These are phyloP conservation scores for Alca torda DNA, from an alignment of 2,797 vertebrate genomes.

Conservation along the genomic window DNA sequence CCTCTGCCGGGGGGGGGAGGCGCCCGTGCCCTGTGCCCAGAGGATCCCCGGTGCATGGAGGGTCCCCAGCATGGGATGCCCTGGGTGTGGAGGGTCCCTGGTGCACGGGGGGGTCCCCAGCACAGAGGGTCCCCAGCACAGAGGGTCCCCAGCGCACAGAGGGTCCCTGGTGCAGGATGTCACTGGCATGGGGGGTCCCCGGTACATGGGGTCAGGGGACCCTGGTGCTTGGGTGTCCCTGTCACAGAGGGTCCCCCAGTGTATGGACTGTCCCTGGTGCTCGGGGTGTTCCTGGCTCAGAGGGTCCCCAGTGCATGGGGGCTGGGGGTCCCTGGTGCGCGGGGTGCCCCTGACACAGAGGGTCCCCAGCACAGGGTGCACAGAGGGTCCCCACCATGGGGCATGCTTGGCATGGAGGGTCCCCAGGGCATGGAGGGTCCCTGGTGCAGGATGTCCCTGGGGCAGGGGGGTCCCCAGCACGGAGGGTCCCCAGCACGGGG, in stretches of 20 bases:
- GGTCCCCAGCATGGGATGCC: neutral
- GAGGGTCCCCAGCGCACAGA: neutral
- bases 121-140: neutral
- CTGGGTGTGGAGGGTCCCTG: neutral
- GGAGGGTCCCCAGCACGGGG: too few species aligned
- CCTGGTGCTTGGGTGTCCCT: too few species aligned
- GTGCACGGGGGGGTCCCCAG: too few species aligned
- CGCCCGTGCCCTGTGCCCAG: neutral
- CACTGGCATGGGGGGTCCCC: too few species aligned
- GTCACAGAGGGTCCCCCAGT: neutral
- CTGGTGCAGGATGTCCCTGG: neutral
- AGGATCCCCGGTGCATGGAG: accelerated
- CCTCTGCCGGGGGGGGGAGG: accelerated
- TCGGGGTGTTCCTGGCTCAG: neutral
- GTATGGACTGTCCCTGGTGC: too few species aligned
- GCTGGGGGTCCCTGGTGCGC: neutral
- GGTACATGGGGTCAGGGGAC: too few species aligned
- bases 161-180: neutral
- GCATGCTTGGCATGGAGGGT: neutral
- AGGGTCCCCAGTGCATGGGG: neutral
- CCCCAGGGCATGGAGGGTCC: neutral
- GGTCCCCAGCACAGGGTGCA: neutral
- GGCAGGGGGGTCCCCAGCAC: too few species aligned
- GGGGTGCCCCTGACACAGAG: accelerated
- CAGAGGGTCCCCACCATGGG: too few species aligned